A percentile compares a stretch with the other conserved stretches of the same genome.
Evolutionary conservation across 1,140 invertebrate genomes (phyloP).

Genomic region (Zaprionus camerounensis): DNA sequence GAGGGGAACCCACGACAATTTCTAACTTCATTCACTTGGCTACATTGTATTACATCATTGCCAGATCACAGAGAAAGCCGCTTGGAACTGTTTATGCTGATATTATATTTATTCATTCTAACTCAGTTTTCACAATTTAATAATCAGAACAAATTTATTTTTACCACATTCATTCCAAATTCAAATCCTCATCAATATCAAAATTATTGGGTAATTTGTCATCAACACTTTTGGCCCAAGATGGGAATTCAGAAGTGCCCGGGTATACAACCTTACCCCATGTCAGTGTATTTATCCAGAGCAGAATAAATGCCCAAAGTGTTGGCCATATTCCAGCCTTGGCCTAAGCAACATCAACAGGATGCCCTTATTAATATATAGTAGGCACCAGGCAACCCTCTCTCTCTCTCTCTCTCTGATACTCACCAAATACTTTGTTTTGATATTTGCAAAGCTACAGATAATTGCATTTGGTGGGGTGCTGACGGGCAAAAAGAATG

Average conservation of each 20-base stretch:
- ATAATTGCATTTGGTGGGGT: constrained; percentile 97
- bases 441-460: constrained; percentile 87
- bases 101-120: too few relatives aligned
- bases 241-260: constrained; percentile 26
- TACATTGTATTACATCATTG: neutral
- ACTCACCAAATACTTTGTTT: constrained; percentile 62
- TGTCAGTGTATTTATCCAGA: constrained; percentile 32
- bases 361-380: neutral
- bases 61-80: too few relatives aligned
- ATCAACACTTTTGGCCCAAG: constrained; percentile 5
- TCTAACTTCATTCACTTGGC: too few relatives aligned
- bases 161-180: too few relatives aligned
- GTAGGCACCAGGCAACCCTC: neutral
- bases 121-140: too few relatives aligned
- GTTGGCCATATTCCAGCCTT: constrained; percentile 90
- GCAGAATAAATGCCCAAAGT: constrained; percentile 34
- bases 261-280: constrained; percentile 51
- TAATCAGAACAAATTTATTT: too few relatives aligned
- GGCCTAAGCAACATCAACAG: constrained; percentile 73
- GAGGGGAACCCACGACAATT: neutral
- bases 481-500: constrained; percentile 88
- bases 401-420: neutral
- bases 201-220: too few relatives aligned
- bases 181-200: too few relatives aligned
- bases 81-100: too few relatives aligned